phyloP scores from a whole-genome alignment of 2,113 vertebrate genomes.

The Syngnathus floridae region DNA sequence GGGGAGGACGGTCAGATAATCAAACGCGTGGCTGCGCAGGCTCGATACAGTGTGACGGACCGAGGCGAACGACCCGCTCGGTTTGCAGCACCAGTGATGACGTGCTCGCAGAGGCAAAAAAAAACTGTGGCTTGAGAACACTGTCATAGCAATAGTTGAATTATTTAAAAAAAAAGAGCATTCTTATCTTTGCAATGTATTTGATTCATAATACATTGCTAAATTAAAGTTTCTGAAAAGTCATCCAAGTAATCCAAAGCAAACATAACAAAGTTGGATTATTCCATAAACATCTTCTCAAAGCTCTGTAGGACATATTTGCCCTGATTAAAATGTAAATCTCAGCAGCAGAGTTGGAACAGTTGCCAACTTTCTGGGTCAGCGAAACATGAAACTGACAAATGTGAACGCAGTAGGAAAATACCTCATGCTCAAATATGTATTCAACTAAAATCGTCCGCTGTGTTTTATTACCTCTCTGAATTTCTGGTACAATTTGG shows the following conservation, averaged over 20 bases:
- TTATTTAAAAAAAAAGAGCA: no score
- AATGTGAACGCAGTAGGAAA: background rate
- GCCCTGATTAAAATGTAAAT: constrained; percentile 1
- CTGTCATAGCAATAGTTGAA: no score
- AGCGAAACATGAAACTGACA: background rate
- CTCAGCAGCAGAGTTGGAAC: background rate
- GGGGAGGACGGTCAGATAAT: constrained; percentile 44
- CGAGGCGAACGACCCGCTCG: constrained; percentile 39
- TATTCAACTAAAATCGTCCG: background rate
- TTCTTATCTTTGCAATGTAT: no score
- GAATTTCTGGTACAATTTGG: constrained; percentile 95
- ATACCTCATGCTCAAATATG: background rate
- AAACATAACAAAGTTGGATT: constrained; percentile 2
- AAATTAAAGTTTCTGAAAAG: background rate
- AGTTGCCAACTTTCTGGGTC: background rate
- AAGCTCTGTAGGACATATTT: background rate
- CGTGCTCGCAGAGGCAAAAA: constrained; percentile 27
- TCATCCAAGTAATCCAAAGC: background rate
- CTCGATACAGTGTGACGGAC: constrained; percentile 47
- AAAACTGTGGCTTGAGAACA: background rate
- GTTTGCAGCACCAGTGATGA: constrained; percentile 22
- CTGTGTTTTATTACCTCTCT: constrained; percentile 78
- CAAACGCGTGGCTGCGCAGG: constrained; percentile 68
- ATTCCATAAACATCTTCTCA: background rate
- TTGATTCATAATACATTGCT: no score